Conservation (phyloP, 2,888 invertebrate species). For the Drosophila trichaetosa region DNA sequence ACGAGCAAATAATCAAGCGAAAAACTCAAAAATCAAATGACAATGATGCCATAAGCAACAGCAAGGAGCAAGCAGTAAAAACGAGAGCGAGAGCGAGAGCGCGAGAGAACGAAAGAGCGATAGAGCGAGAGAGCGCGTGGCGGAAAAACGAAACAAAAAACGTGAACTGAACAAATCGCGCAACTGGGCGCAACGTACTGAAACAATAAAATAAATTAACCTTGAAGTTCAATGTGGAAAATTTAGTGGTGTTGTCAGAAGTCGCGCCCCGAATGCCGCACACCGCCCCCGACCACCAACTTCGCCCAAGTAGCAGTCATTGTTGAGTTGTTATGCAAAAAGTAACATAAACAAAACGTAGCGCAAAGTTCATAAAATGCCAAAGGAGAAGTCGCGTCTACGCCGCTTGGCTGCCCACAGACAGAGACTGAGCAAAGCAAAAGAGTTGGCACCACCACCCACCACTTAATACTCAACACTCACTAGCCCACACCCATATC, state of each 20-base stretch:
- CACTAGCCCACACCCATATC: conserved; percentile 11
- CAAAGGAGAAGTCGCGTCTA: conserved; percentile 17
- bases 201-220: conserved; percentile 74
- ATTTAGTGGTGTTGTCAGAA: conserved; percentile 40
- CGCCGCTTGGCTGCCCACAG: conserved; percentile 34
- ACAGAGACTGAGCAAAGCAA: conserved; percentile 3
- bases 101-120: not conserved
- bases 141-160: conserved; percentile 1
- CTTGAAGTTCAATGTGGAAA: conserved; percentile 67
- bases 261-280: conserved; percentile 8
- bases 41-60: conserved; percentile 39
- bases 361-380: conserved; percentile 48
- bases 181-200: conserved; percentile 38
- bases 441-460: conserved; percentile 20
- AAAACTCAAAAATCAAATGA: conserved; percentile 69
- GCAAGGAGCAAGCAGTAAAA: conserved; percentile 2
- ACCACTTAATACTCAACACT: not conserved
- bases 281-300: fast-evolving
- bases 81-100: not conserved
- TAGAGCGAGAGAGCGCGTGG: not conserved
- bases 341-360: conserved; percentile 37
- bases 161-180: conserved; percentile 12
- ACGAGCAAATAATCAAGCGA: conserved; percentile 47
- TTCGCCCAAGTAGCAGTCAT: not conserved
- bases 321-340: conserved; percentile 45